phyloP scores from a whole-genome alignment of 2,797 vertebrate species.

The Erethizon dorsatum region DNA sequence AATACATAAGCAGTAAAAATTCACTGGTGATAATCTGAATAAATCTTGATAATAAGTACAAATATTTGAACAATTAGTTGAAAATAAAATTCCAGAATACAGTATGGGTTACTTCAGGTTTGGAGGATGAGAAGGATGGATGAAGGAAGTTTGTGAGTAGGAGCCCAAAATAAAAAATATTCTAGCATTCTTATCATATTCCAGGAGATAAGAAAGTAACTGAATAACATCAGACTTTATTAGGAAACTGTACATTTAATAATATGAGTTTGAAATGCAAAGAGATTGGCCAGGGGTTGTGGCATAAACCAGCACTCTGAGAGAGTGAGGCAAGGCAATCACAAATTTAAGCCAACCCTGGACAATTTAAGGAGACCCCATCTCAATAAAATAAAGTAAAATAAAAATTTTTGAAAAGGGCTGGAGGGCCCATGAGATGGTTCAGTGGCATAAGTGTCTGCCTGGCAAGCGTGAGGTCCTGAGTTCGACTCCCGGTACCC shows the following conservation, averaged over 20 bases:
- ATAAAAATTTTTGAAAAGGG: background rate
- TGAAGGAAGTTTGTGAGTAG: background rate
- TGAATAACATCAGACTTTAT: background rate
- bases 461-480: too few species aligned
- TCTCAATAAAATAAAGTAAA: background rate
- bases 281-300: background rate
- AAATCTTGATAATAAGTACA: constrained; percentile 39
- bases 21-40: background rate
- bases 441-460: too few species aligned
- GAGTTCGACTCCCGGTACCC: too few species aligned
- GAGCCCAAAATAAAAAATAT: background rate
- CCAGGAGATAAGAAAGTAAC: background rate
- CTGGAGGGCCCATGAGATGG: too few species aligned
- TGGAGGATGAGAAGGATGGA: background rate
- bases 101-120: background rate
- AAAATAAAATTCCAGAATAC: constrained; percentile 22
- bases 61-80: background rate
- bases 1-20: background rate
- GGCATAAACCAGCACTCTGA: background rate
- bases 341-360: background rate
- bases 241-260: background rate
- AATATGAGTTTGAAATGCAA: background rate
- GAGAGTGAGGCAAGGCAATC: too few species aligned
- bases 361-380: background rate
- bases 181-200: background rate